Percentiles rank a stretch among this genome's conserved stretches.
Conservation (phyloP, 2,888 invertebrate genomes). For the Disparrhopalites patrizii region DNA sequence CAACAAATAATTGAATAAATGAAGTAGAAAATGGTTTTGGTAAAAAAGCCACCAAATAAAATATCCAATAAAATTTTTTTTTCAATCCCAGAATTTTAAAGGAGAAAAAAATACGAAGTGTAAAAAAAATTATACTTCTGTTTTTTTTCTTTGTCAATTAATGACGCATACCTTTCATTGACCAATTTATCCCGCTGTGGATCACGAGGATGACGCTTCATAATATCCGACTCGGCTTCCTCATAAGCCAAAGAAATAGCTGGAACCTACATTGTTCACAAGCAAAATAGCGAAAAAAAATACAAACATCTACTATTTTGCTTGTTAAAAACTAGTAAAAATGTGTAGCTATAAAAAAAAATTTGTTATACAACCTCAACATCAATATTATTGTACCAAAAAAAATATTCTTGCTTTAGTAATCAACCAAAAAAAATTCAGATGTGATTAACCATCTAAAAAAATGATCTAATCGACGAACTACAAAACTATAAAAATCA, state of each 20-base stretch:
- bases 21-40: neutral
- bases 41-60: slow-evolving; percentile 1
- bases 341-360: neutral
- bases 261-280: slow-evolving; percentile 25
- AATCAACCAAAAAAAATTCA: too few species aligned
- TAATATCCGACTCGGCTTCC: slow-evolving; percentile 86
- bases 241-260: slow-evolving; percentile 65
- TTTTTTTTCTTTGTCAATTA: too few species aligned
- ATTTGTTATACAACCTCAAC: neutral
- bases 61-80: too few species aligned
- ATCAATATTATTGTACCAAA: too few species aligned
- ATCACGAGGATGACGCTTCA: slow-evolving; percentile 72
- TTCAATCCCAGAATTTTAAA: too few species aligned
- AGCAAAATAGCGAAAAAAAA: slow-evolving; percentile 14
- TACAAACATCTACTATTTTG: slow-evolving; percentile 9
- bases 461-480: too few species aligned
- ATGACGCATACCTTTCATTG: slow-evolving; percentile 78
- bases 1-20: too few species aligned
- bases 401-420: too few species aligned
- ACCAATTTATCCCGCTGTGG: slow-evolving; percentile 55
- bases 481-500: too few species aligned
- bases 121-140: too few species aligned
- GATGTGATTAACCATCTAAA: too few species aligned
- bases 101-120: too few species aligned
- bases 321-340: neutral